These are phyloP conservation scores for Tachycineta bicolor DNA, from an alignment of 2,113 vertebrate genomes.

Conservation along the genomic window DNA sequence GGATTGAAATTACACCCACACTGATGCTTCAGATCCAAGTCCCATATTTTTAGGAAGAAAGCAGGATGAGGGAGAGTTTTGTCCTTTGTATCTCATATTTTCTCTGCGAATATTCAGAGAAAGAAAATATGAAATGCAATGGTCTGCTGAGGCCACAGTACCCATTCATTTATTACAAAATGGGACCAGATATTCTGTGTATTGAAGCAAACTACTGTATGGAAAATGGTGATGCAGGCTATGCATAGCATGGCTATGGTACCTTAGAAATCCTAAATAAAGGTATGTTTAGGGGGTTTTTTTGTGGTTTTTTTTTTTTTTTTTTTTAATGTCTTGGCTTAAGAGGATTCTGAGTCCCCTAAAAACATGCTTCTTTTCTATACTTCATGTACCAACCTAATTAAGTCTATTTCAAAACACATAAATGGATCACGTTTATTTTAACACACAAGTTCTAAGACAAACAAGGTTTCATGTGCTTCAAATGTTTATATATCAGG, in stretches of 20 bases:
- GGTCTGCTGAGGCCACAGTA: neutral
- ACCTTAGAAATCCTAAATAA: neutral
- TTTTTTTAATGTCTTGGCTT: neutral
- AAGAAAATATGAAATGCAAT: neutral
- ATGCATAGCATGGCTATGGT: accelerated
- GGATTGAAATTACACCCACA: neutral
- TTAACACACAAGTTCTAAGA: neutral
- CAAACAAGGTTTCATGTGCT: neutral
- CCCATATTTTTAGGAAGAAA: neutral
- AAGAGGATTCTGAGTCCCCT: neutral
- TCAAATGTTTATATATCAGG: neutral
- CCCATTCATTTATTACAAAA: neutral
- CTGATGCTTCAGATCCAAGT: neutral
- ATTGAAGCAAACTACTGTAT: neutral
- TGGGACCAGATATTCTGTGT: neutral
- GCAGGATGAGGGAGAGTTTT: neutral
- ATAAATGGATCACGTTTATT: neutral
- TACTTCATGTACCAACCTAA: neutral
- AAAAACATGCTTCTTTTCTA: neutral
- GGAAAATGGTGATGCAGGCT: neutral
- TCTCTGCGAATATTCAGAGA: neutral
- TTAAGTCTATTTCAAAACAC: neutral
- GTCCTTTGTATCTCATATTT: neutral
- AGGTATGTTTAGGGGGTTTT: neutral
- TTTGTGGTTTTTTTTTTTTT: no score